Percentiles rank a stretch among this genome's conserved stretches.
Evolutionary conservation across 2,797 vertebrate genomes (phyloP).

Genomic region (Urocyon cinereoargenteus): DNA sequence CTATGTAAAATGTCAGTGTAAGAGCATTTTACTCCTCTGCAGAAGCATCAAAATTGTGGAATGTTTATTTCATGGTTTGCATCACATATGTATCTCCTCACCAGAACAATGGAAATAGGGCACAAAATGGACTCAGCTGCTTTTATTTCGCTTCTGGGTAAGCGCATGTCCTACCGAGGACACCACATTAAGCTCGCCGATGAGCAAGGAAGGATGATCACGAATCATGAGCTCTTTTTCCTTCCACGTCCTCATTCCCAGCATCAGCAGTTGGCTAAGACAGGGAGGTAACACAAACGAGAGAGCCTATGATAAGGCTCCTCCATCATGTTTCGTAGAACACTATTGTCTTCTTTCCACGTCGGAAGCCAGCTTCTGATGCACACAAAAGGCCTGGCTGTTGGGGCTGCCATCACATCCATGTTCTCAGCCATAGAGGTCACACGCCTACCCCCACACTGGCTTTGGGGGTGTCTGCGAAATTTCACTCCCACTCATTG

Average conservation of each 20-base stretch:
- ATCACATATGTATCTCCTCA: background rate
- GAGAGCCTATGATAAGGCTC: background rate
- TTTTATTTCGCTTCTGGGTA: background rate
- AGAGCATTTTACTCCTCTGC: background rate
- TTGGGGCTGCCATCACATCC: background rate
- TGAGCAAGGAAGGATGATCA: background rate
- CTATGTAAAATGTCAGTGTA: background rate
- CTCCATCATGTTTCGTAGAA: background rate
- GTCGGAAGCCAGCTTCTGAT: background rate
- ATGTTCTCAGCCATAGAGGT: background rate
- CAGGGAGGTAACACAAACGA: background rate
- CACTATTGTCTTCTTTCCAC: background rate
- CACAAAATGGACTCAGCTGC: background rate
- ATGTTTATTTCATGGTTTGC: background rate
- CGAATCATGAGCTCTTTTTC: background rate
- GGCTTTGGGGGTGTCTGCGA: background rate
- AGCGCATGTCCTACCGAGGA: background rate
- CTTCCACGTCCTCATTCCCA: background rate
- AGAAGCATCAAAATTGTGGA: background rate
- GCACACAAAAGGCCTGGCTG: background rate
- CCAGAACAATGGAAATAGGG: background rate
- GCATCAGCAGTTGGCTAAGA: background rate
- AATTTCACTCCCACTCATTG: background rate
- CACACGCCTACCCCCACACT: fast-evolving
- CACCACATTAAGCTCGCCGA: background rate